Conservation (phyloP, 2,113 vertebrate genomes). For the Oostethus manadensis region DNA sequence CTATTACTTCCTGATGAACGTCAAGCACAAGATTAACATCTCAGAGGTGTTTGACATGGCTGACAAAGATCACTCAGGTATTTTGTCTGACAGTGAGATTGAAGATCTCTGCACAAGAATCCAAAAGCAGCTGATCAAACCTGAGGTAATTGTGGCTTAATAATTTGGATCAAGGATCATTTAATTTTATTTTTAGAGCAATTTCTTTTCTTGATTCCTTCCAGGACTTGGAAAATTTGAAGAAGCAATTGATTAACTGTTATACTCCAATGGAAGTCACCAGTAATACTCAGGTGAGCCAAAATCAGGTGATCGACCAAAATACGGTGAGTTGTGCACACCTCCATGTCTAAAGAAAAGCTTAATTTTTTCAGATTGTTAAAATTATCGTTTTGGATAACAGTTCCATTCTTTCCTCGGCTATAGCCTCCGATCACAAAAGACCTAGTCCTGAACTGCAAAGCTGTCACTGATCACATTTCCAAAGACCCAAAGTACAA, state of each 20-base stretch:
- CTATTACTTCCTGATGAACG: conserved; percentile 98
- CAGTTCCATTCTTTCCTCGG: conserved; percentile 15
- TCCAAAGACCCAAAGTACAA: conserved; percentile 93
- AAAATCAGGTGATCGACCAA: conserved; percentile 81
- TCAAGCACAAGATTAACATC: conserved; percentile 84
- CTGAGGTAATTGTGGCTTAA: conserved; percentile 75
- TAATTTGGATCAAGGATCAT: neutral
- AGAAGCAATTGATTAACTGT: conserved; percentile 96
- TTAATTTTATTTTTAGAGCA: neutral
- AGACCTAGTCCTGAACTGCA: conserved; percentile 87
- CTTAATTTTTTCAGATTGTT: neutral
- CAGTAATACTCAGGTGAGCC: conserved; percentile 65
- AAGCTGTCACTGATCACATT: conserved; percentile 86
- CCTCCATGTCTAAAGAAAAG: neutral
- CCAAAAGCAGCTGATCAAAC: conserved; percentile 88
- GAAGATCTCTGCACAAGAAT: conserved; percentile 90
- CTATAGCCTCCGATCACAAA: conserved; percentile 91
- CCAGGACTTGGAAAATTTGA: conserved; percentile 88
- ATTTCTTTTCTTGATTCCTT: conserved; percentile 12
- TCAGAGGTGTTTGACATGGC: conserved; percentile 90
- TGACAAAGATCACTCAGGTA: conserved; percentile 89
- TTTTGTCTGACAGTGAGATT: conserved; percentile 93
- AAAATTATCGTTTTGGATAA: neutral
- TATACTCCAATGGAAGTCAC: conserved; percentile 87
- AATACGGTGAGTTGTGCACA: too few relatives aligned